Evolutionary conservation across 2,888 invertebrate genomes (phyloP), one percentile per base, ranked within the genome.

Genomic region (Dasysyrphus albostriatus): DNA sequence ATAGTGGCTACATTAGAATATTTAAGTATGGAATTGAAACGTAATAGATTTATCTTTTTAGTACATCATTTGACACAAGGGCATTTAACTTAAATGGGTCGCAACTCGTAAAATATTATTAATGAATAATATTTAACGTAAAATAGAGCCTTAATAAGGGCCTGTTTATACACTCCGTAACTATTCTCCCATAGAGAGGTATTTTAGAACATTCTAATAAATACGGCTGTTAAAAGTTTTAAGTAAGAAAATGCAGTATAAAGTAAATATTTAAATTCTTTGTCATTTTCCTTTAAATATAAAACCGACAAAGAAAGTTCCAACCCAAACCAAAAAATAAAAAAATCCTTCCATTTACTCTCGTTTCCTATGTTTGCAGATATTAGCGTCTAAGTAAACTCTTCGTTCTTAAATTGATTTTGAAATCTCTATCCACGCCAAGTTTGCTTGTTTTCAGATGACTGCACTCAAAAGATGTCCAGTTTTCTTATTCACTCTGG

Each of bases 371-470:
- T 39, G 59, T 59, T 59, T 19, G 59, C 59, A 39, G 59, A 59
- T 59, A 59, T 59, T 59, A 37, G 37, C 39, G 59, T 12, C 39
- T 59, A 59, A 59, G 59, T 59, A 59, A 7, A 59, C 59, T 59
- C 59, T 59, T 59, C 39, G 59, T 24, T 39, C 19, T 59, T 39
- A 39, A 59, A 59, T 59, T 59, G 59, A 24, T 59, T 59, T 39
- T 59, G 39, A 59, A 59, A 59, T 59, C 59, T 59, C 59, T 39
- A 59, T 59, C 59, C 19, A 39, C 59, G 59, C 59, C 59, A 59
- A 59, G 59, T 59, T 59, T 59, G 39, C 59, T 59, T 59, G 59
- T 59, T 59, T 59, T 39, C 59, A 8, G 59, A 59, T 59, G 59
- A 59, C 39, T 59, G 59, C 59, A 59, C 59, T 59, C 24, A 59